Evolutionary conservation across 2,113 vertebrate species (phyloP).

Genomic region (Phrynocephalus versicolor): DNA sequence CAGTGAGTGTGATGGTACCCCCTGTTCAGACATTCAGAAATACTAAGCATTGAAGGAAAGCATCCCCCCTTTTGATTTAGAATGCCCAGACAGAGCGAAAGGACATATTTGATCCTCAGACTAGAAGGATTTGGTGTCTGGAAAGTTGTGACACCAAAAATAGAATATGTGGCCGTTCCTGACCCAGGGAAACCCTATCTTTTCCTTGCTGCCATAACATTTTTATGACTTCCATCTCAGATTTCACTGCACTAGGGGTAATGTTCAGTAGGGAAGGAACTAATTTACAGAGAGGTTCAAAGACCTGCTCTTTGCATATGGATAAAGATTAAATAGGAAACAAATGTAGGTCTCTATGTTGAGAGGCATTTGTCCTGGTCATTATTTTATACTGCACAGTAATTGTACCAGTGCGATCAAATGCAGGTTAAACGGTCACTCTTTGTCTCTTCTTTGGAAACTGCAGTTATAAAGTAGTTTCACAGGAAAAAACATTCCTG

Average conservation of each 20-base stretch:
- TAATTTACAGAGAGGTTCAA: background rate
- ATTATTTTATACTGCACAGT: background rate
- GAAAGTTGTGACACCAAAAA: background rate
- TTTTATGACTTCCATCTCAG: background rate
- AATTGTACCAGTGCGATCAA: background rate
- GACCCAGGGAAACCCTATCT: background rate
- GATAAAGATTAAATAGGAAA: conserved; percentile 31
- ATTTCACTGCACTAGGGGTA: background rate
- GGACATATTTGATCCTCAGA: background rate
- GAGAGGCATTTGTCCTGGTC: conserved; percentile 26
- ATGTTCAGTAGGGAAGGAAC: background rate
- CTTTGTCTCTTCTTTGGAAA: background rate
- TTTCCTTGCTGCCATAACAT: background rate
- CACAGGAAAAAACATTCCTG: conserved; percentile 39
- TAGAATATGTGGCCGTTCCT: too few species aligned
- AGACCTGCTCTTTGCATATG: background rate
- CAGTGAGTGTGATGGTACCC: background rate
- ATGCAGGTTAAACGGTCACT: background rate
- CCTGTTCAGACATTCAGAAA: background rate
- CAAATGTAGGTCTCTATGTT: background rate
- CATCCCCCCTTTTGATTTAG: background rate
- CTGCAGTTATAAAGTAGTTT: conserved; percentile 43
- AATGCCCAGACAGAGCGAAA: background rate
- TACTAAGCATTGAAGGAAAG: too few species aligned
- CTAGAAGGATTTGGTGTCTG: background rate